These are phyloP conservation scores for Drosophila sechellia DNA, from an alignment of 1,140 invertebrate species.

Conservation along the genomic window DNA sequence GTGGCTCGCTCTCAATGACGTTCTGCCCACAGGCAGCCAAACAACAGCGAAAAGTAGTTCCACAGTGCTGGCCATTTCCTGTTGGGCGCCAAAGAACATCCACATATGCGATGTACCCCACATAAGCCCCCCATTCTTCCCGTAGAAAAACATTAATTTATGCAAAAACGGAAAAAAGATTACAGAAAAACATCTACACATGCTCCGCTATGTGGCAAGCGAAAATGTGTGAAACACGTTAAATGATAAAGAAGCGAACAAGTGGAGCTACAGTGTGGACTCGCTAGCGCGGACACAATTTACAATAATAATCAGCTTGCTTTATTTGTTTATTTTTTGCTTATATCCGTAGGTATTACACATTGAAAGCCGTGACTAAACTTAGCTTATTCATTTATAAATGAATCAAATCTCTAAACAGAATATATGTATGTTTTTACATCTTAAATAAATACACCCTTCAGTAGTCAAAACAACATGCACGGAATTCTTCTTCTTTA, in stretches of 20 bases:
- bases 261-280: slow-evolving; percentile 13
- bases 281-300: not conserved
- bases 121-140: slow-evolving; percentile 7
- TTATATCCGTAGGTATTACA: not conserved
- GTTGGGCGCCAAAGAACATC: slow-evolving; percentile 53
- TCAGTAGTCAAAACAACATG: not conserved
- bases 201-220: slow-evolving; percentile 29
- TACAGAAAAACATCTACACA: slow-evolving; percentile 30
- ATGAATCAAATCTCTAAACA: not conserved
- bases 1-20: slow-evolving; percentile 33
- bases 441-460: not conserved
- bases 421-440: not conserved
- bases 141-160: slow-evolving; percentile 50
- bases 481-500: too few relatives aligned
- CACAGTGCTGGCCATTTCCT: slow-evolving; percentile 61
- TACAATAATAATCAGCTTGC: not conserved
- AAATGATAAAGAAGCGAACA: slow-evolving; percentile 60
- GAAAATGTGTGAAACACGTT: slow-evolving; percentile 70
- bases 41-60: slow-evolving; percentile 31
- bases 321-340: not conserved
- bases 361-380: not conserved
- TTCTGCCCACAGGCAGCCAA: slow-evolving; percentile 39
- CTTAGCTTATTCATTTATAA: not conserved
- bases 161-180: slow-evolving; percentile 34
- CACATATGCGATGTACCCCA: slow-evolving; percentile 3